Conservation (phyloP, 2,797 vertebrate species). For the Rhynchotus rufescens region DNA sequence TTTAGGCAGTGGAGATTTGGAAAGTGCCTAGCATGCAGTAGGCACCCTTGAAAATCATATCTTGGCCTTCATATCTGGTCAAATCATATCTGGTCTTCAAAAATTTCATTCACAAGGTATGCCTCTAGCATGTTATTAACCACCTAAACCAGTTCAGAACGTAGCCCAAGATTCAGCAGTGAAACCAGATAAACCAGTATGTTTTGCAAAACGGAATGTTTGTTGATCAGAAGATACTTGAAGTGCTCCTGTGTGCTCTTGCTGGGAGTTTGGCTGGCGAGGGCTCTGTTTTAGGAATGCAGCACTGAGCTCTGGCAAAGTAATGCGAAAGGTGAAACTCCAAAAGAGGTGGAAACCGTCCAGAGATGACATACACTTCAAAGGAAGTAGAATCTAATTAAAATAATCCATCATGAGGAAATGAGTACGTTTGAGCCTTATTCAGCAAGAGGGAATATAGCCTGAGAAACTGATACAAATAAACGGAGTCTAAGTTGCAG, state of each 20-base stretch:
- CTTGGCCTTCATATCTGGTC: too few species aligned
- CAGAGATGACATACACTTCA: slow-evolving; percentile 11
- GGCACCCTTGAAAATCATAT: neutral
- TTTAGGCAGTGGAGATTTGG: neutral
- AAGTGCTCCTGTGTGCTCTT: fast-evolving
- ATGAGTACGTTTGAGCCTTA: slow-evolving; percentile 22
- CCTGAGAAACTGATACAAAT: neutral
- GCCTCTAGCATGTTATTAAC: slow-evolving; percentile 21
- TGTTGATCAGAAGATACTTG: neutral
- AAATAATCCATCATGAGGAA: slow-evolving; percentile 55
- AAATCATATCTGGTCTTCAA: slow-evolving; percentile 45
- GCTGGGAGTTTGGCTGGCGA: neutral
- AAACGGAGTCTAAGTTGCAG: slow-evolving; percentile 13
- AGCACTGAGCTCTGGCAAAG: neutral
- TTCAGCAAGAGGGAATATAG: slow-evolving; percentile 16
- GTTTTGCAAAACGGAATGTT: neutral
- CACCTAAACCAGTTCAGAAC: neutral
- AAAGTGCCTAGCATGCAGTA: fast-evolving
- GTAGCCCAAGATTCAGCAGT: slow-evolving; percentile 4
- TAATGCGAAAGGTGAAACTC: neutral
- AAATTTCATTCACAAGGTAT: neutral
- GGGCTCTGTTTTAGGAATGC: neutral
- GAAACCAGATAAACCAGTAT: slow-evolving; percentile 46
- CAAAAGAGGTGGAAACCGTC: neutral
- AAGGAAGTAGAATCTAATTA: slow-evolving; percentile 54